Conservation (phyloP, 2,113 vertebrate species). For the Cepphus grylle region DNA sequence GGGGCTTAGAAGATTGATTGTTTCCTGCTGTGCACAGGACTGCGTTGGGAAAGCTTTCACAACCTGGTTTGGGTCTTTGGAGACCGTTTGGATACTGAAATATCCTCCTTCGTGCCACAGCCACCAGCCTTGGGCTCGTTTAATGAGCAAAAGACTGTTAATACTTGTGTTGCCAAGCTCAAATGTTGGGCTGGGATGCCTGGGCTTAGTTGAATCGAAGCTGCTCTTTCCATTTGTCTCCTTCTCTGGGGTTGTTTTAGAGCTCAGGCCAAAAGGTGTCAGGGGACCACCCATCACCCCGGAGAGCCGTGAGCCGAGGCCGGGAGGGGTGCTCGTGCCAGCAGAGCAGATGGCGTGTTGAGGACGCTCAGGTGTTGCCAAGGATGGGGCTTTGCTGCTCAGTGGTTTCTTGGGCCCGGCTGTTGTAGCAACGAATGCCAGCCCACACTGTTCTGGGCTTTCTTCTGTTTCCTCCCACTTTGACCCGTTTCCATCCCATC, state of each 20-base stretch:
- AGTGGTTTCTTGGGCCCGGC: not conserved
- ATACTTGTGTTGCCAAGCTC: not conserved
- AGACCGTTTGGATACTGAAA: not conserved
- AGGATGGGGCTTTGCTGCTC: not conserved
- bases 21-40: not conserved
- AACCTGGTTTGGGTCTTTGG: not conserved
- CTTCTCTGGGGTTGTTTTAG: not conserved
- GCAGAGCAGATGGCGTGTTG: not conserved
- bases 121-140: not conserved
- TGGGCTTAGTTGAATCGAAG: not conserved
- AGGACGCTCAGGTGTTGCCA: not conserved
- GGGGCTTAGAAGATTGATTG: slow-evolving; percentile 20
- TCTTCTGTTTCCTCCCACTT: not conserved
- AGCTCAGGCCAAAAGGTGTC: not conserved
- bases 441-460: not conserved
- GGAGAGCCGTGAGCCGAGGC: not conserved
- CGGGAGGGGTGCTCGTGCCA: not conserved
- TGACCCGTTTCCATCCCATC: not conserved
- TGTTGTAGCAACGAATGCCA: not conserved
- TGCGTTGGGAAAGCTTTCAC: not conserved
- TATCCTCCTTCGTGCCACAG: not conserved
- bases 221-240: not conserved
- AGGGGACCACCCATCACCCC: not conserved
- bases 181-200: not conserved
- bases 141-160: not conserved